A percentile compares a stretch with the other conserved stretches of the same genome.
phyloP scores from a whole-genome alignment of 2,888 invertebrate genomes.

The Campoplex capitator region DNA sequence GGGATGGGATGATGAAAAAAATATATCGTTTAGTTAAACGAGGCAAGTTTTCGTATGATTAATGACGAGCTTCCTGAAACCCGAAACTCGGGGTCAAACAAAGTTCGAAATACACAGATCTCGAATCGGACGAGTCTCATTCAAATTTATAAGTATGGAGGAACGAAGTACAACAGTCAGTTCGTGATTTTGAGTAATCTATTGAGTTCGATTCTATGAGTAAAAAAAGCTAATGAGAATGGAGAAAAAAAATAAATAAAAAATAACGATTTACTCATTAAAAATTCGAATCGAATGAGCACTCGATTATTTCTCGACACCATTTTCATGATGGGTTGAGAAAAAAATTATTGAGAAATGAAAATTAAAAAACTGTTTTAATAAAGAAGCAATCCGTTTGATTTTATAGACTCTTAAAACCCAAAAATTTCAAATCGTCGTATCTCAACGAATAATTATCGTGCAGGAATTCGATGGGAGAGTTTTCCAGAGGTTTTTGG shows the following conservation, averaged over 20 bases:
- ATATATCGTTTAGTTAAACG: constrained; percentile 13
- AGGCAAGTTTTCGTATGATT: constrained; percentile 3
- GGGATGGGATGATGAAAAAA: not conserved
- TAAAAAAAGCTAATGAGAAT: not conserved
- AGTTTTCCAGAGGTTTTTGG: not conserved
- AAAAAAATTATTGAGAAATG: not conserved
- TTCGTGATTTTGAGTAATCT: constrained; percentile 35
- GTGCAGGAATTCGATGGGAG: not conserved
- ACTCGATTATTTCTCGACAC: not conserved
- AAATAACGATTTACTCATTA: not conserved
- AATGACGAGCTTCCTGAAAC: constrained; percentile 30
- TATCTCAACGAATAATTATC: not conserved
- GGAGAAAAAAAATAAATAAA: not conserved
- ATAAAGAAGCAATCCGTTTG: not conserved
- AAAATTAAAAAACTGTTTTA: not conserved
- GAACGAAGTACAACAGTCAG: constrained; percentile 6
- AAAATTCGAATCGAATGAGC: not conserved
- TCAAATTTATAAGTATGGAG: constrained; percentile 3
- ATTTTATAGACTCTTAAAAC: not conserved
- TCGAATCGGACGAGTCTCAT: not conserved
- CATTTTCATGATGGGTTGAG: not conserved
- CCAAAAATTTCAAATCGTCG: not conserved
- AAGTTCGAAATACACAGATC: constrained; percentile 33
- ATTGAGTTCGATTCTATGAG: no score
- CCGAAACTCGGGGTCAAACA: constrained; percentile 26